These are phyloP conservation scores for Shinisaurus crocodilurus DNA, from an alignment of 2,113 vertebrate species.

Conservation along the genomic window DNA sequence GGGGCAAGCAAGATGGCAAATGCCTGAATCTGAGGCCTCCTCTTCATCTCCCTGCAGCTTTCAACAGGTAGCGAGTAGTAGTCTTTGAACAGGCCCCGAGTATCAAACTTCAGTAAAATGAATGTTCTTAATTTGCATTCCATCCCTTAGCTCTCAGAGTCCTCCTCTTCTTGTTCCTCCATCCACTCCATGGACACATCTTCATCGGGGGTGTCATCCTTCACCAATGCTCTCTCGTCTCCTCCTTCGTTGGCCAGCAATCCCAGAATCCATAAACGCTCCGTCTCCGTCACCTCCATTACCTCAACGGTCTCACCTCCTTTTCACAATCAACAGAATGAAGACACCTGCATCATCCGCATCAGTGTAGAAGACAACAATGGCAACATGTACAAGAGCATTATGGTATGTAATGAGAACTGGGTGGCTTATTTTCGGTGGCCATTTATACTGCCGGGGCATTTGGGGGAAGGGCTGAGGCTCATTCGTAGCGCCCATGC, in stretches of 20 bases:
- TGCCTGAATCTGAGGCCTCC: not conserved
- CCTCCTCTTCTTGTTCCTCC: slow-evolving; percentile 82
- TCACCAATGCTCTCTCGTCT: slow-evolving; percentile 41
- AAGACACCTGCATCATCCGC: slow-evolving; percentile 89
- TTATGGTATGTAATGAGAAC: slow-evolving; percentile 81
- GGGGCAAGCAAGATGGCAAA: not conserved
- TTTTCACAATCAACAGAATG: slow-evolving; percentile 87
- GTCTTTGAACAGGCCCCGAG: not conserved
- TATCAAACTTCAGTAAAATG: not conserved
- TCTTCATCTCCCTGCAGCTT: not conserved
- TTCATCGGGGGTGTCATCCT: slow-evolving; percentile 78
- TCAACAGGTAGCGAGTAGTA: not conserved
- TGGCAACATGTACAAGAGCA: slow-evolving; percentile 95
- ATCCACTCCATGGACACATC: slow-evolving; percentile 83
- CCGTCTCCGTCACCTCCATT: slow-evolving; percentile 31
- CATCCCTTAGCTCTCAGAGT: slow-evolving; percentile 80
- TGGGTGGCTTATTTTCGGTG: rapidly evolving
- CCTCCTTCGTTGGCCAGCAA: slow-evolving; percentile 62
- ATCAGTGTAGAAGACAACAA: slow-evolving; percentile 87
- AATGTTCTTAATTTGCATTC: not conserved
- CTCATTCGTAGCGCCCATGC: not conserved
- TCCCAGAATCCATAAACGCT: slow-evolving; percentile 77
- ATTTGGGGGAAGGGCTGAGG: not conserved
- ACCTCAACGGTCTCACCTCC: slow-evolving; percentile 67
- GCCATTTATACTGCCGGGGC: not conserved